phyloP scores from a whole-genome alignment of 2,888 invertebrate genomes.

The Eucera pruinosa region DNA sequence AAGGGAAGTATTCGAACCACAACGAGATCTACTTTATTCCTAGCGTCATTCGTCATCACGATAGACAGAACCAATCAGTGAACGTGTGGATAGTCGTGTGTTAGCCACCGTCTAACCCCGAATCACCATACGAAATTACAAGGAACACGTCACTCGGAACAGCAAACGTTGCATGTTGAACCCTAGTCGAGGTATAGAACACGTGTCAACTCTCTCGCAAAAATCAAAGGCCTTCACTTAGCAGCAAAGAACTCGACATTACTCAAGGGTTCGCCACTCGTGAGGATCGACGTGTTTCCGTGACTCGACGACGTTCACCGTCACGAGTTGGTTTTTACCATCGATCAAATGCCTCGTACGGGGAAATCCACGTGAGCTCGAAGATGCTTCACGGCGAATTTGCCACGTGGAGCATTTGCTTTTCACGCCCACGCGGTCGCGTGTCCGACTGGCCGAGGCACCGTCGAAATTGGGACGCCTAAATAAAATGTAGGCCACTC shows the following conservation, averaged over 20 bases:
- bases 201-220: conserved; percentile 15
- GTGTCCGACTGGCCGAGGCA: not conserved
- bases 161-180: conserved; percentile 23
- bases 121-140: not conserved
- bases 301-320: not conserved
- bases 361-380: not conserved
- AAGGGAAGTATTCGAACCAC: not conserved
- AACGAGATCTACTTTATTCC: not conserved
- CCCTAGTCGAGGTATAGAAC: conserved; percentile 1
- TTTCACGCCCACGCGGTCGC: conserved; percentile 28
- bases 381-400: not conserved
- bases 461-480: conserved; percentile 23
- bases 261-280: not conserved
- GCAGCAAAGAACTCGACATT: conserved; percentile 12
- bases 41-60: conserved; percentile 5
- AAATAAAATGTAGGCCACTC: conserved; percentile 57
- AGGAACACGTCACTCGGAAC: not conserved
- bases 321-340: not conserved
- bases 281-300: not conserved
- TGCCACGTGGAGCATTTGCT: conserved; percentile 25
- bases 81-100: conserved; percentile 6
- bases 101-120: not conserved
- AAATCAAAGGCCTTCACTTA: not conserved
- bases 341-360: not conserved
- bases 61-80: conserved; percentile 17